phyloP scores from a whole-genome alignment of 2,888 invertebrate species.

The Noctua fimbriata region DNA sequence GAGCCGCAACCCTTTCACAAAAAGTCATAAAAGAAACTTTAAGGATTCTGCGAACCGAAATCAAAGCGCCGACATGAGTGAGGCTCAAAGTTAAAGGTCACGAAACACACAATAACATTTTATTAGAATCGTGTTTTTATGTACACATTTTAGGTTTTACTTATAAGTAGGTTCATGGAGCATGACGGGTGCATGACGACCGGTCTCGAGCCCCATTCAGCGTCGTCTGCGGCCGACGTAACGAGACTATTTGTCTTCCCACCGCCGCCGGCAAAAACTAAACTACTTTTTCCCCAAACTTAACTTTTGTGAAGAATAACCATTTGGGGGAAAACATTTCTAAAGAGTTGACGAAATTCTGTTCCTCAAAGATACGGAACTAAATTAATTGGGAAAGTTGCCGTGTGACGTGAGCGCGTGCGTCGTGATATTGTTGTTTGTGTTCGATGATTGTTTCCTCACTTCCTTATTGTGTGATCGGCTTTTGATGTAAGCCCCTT shows the following conservation, averaged over 20 bases:
- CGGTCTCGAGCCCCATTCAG: slow-evolving; percentile 52
- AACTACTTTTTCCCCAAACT: slow-evolving; percentile 67
- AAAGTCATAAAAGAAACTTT: slow-evolving; percentile 53
- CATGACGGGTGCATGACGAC: slow-evolving; percentile 41
- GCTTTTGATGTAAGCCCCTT: slow-evolving; percentile 65
- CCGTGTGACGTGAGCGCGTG: slow-evolving; percentile 48
- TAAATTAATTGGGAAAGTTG: slow-evolving; percentile 71
- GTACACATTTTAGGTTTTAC: slow-evolving; percentile 15
- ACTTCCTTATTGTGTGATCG: slow-evolving; percentile 68
- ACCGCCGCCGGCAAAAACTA: slow-evolving; percentile 69
- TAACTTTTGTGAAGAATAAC: slow-evolving; percentile 69
- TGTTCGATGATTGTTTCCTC: slow-evolving; percentile 66
- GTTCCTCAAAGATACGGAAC: slow-evolving; percentile 53
- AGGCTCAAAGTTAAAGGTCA: slow-evolving; percentile 40
- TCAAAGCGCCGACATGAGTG: slow-evolving; percentile 43
- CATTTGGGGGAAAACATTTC: slow-evolving; percentile 63
- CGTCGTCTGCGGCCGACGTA: slow-evolving; percentile 68
- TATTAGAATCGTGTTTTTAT: slow-evolving; percentile 32
- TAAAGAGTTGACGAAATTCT: slow-evolving; percentile 58
- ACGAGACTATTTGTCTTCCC: slow-evolving; percentile 73
- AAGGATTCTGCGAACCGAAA: slow-evolving; percentile 49
- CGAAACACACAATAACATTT: slow-evolving; percentile 22
- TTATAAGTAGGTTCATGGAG: slow-evolving; percentile 17
- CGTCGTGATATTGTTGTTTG: slow-evolving; percentile 59
- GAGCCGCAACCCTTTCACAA: slow-evolving; percentile 25